A percentile compares a stretch with the other conserved stretches of the same genome.
phyloP scores from a whole-genome alignment of 2,113 vertebrate species.

The Vimba vimba region DNA sequence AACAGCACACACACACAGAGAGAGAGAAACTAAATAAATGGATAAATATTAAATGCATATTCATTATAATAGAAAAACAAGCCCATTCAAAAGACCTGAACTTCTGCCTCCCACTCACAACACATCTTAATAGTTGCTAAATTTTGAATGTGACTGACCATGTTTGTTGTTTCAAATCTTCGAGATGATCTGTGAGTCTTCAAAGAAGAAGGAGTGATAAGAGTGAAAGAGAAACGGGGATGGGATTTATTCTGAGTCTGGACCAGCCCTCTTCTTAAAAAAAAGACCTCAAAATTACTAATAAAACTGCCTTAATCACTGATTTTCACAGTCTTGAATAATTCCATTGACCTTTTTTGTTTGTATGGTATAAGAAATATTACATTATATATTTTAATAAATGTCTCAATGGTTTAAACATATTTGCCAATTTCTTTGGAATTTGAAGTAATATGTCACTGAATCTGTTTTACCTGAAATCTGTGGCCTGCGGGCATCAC shows the following conservation, averaged over 20 bases:
- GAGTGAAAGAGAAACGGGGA: not conserved
- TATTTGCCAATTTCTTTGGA: too few species aligned
- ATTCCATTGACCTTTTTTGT: not conserved
- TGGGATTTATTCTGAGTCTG: not conserved
- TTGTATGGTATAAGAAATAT: not conserved
- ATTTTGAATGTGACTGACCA: not conserved
- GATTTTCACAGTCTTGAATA: not conserved
- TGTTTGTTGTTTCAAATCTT: not conserved
- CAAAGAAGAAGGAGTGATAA: not conserved
- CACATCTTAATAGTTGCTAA: not conserved
- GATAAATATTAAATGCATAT: not conserved
- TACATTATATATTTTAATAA: too few species aligned
- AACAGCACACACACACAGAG: not conserved
- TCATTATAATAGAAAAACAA: not conserved
- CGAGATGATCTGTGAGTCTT: not conserved
- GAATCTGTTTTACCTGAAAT: too few species aligned
- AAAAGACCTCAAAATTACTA: too few species aligned
- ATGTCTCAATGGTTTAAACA: too few species aligned
- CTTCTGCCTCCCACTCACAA: not conserved
- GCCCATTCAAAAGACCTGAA: not conserved
- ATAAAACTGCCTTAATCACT: not conserved
- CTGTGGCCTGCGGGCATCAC: too few species aligned
- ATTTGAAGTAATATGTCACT: too few species aligned
- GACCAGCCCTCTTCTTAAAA: not conserved
- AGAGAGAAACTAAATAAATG: too few species aligned